phyloP scores from a whole-genome alignment of 2,113 vertebrate species.

The Chrysochloris asiatica region DNA sequence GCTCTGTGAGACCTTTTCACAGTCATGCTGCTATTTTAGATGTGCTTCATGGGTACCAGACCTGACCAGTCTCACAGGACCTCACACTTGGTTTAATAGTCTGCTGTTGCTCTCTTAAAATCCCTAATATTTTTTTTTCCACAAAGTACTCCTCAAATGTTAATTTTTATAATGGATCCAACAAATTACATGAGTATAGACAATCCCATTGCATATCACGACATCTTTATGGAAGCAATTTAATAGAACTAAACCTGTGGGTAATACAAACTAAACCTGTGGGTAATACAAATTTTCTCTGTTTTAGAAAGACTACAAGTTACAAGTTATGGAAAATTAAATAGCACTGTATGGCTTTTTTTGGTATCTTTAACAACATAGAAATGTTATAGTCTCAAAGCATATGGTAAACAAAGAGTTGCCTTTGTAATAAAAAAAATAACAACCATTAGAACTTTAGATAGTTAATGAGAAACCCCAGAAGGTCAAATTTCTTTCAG shows the following conservation, averaged over 20 bases:
- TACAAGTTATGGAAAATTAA: background rate
- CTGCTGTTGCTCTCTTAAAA: background rate
- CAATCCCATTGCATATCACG: background rate
- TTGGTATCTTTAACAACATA: background rate
- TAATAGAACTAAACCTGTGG: background rate
- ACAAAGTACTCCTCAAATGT: background rate
- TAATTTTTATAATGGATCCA: background rate
- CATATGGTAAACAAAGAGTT: conserved; percentile 19
- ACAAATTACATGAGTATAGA: background rate
- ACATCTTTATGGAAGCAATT: conserved; percentile 15
- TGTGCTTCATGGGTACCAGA: background rate
- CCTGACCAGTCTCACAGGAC: background rate
- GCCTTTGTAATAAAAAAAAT: background rate
- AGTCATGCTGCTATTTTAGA: background rate
- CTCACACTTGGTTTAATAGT: background rate
- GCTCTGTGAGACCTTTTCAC: background rate
- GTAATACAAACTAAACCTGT: background rate
- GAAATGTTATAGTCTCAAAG: conserved; percentile 9
- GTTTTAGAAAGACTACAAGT: conserved; percentile 11
- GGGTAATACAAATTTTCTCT: background rate
- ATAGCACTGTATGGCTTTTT: background rate
- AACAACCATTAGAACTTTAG: background rate
- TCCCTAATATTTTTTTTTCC: too few relatives aligned
- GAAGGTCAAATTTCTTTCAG: background rate
- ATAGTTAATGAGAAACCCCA: conserved; percentile 44